These are phyloP conservation scores for Macropus fuliginosus DNA, from an alignment of 2,797 vertebrate species.

Conservation along the genomic window DNA sequence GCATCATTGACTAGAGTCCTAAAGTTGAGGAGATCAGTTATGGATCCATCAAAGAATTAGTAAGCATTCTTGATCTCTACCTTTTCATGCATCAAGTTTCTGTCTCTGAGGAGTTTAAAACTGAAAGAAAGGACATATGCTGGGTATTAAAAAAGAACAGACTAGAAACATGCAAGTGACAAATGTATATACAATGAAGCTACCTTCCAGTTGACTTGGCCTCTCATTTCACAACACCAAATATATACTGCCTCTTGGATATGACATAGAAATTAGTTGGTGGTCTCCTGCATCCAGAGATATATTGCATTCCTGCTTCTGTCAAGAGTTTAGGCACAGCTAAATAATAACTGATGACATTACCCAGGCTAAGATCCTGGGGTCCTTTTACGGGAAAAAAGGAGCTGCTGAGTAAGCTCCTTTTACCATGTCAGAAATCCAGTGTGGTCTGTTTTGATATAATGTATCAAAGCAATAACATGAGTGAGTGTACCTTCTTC, in stretches of 20 bases:
- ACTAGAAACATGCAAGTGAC: not conserved
- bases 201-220: not conserved
- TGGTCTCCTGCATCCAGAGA: not conserved
- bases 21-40: not conserved
- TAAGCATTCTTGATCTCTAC: not conserved
- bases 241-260: not conserved
- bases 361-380: conserved; percentile 65
- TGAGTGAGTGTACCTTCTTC: conserved; percentile 59
- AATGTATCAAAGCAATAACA: conserved; percentile 67
- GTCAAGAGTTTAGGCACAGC: conserved; percentile 73
- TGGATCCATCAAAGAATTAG: not conserved
- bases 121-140: not conserved
- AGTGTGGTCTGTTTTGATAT: conserved; percentile 46
- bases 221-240: not conserved
- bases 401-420: not conserved
- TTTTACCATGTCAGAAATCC: conserved; percentile 45
- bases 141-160: not conserved
- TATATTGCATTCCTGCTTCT: not conserved
- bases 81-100: not conserved
- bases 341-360: conserved; percentile 79
- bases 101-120: not conserved
- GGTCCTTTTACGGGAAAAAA: conserved; percentile 53
- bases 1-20: not conserved
- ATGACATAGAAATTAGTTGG: not conserved
- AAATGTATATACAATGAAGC: not conserved